A percentile compares a stretch with the other conserved stretches of the same genome.
Evolutionary conservation across 2,888 invertebrate species (phyloP).

Genomic region (Lucinisca nassula): DNA sequence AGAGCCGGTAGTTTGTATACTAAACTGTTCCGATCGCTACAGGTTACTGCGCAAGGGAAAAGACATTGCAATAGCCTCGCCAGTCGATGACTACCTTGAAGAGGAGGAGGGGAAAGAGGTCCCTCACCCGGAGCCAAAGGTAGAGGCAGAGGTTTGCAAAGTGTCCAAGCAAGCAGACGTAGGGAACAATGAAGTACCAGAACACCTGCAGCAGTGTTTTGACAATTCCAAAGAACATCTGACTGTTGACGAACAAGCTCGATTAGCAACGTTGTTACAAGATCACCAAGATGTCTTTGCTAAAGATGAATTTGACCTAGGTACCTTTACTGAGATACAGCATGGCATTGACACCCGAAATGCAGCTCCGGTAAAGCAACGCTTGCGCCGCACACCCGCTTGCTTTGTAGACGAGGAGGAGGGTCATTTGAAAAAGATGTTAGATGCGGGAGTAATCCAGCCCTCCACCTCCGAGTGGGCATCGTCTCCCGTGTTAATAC

Average conservation of each 20-base stretch:
- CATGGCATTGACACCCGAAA: constrained; percentile 48
- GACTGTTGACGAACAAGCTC: background rate
- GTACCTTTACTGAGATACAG: constrained; percentile 46
- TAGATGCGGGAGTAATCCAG: constrained; percentile 54
- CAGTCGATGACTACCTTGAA: background rate
- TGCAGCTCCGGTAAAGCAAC: constrained; percentile 39
- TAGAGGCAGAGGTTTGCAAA: background rate
- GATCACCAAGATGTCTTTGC: constrained; percentile 52
- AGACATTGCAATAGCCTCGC: background rate
- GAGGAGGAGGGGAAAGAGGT: background rate
- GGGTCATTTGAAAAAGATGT: constrained; percentile 50
- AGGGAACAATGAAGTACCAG: background rate
- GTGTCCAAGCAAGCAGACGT: background rate
- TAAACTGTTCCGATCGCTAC: background rate
- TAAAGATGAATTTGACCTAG: constrained; percentile 49
- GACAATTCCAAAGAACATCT: background rate
- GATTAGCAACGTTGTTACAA: background rate
- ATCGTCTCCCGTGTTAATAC: constrained; percentile 26
- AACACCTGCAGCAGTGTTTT: background rate
- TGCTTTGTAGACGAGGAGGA: constrained; percentile 52
- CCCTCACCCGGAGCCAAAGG: background rate
- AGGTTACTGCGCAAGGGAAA: background rate
- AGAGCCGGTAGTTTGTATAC: background rate
- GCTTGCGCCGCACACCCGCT: constrained; percentile 54
- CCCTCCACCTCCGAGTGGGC: constrained; percentile 52